A percentile compares a stretch with the other conserved stretches of the same genome.
These are phyloP conservation scores for Muntiacus reevesi DNA, from an alignment of 2,113 vertebrate genomes.

Conservation along the genomic window DNA sequence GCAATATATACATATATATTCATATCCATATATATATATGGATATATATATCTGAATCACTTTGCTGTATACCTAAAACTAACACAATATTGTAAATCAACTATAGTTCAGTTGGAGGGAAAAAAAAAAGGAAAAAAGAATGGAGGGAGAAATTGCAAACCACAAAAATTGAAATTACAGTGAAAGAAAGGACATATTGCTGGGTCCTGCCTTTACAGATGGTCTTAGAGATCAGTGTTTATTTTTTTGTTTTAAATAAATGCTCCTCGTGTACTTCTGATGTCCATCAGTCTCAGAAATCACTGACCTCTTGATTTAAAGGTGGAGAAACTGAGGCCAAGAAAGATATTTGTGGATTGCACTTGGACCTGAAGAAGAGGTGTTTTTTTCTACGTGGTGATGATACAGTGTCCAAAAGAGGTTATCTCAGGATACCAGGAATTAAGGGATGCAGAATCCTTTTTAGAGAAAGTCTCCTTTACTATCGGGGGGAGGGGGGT, in stretches of 20 bases:
- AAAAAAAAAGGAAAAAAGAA: neutral
- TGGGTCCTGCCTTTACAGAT: neutral
- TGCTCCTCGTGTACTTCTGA: neutral
- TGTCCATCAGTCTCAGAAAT: neutral
- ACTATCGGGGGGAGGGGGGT: fast-evolving
- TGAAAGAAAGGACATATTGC: neutral
- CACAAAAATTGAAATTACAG: neutral
- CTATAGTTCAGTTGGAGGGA: neutral
- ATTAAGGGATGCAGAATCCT: neutral
- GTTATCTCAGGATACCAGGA: neutral
- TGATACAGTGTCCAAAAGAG: neutral
- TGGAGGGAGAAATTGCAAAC: neutral
- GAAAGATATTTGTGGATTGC: neutral
- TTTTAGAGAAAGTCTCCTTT: neutral
- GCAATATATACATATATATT: neutral
- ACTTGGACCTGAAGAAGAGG: neutral
- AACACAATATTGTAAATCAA: neutral
- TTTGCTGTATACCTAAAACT: neutral
- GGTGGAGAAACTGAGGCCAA: neutral
- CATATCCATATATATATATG: neutral
- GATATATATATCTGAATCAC: neutral
- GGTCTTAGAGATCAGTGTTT: neutral
- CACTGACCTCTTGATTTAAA: neutral
- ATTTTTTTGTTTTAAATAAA: neutral
- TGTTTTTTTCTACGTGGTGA: neutral